These are phyloP conservation scores for Nebria ingens DNA, from an alignment of 1,140 invertebrate genomes.

Conservation along the genomic window DNA sequence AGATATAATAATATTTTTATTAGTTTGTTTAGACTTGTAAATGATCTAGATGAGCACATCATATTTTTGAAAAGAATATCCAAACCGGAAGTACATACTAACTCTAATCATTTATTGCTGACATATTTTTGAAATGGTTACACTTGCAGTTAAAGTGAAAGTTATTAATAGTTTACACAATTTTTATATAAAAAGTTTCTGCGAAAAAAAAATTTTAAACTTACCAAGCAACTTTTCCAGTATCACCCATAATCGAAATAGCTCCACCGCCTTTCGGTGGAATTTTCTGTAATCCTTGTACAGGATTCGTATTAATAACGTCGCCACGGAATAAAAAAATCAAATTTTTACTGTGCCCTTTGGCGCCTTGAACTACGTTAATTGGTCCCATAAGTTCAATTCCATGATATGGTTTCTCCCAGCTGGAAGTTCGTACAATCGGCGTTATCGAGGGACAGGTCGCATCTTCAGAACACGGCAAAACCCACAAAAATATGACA, in stretches of 20 bases:
- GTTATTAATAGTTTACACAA: too few species aligned
- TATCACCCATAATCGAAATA: slow-evolving; percentile 49
- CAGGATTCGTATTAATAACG: slow-evolving; percentile 42
- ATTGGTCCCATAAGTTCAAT: slow-evolving; percentile 62
- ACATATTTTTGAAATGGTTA: too few species aligned
- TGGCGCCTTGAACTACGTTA: slow-evolving; percentile 50
- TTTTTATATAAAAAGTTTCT: too few species aligned
- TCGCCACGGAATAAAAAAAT: slow-evolving; percentile 58
- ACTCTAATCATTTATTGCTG: too few species aligned
- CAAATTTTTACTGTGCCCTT: slow-evolving; percentile 50
- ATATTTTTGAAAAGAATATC: too few species aligned
- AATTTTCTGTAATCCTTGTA: slow-evolving; percentile 28
- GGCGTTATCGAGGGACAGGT: slow-evolving; percentile 44
- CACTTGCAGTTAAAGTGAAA: too few species aligned
- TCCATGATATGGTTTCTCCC: slow-evolving; percentile 58
- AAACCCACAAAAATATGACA: slow-evolving; percentile 59
- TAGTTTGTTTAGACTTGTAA: too few species aligned
- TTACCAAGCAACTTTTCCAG: slow-evolving; percentile 52
- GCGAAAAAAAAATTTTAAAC: too few species aligned
- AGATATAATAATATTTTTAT: too few species aligned
- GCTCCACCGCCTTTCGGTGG: slow-evolving; percentile 40
- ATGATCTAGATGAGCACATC: too few species aligned
- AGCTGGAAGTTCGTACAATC: slow-evolving; percentile 47
- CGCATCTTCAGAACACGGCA: slow-evolving; percentile 55
- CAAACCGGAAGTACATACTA: too few species aligned